A percentile compares a stretch with the other conserved stretches of the same genome.
phyloP scores from a whole-genome alignment of 2,797 vertebrate genomes.

The Sebastolobus alascanus region DNA sequence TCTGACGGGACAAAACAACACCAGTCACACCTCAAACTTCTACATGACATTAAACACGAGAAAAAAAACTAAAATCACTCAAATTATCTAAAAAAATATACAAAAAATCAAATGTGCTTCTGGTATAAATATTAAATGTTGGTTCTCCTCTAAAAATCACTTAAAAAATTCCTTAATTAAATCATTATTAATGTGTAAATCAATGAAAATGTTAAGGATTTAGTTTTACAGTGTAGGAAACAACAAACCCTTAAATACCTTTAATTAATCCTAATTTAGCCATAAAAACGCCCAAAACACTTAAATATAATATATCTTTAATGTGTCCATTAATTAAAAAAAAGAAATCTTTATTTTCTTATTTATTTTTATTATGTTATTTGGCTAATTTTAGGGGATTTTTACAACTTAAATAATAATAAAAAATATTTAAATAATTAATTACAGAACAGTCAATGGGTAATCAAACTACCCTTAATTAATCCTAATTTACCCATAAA shows the following conservation, averaged over 20 bases:
- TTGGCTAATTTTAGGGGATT: too few relatives aligned
- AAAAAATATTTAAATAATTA: too few relatives aligned
- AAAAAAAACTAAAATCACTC: accelerated
- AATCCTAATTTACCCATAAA: too few relatives aligned
- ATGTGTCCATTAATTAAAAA: background rate
- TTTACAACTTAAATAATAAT: too few relatives aligned
- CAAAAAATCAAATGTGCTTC: background rate
- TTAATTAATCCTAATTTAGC: background rate
- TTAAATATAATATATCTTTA: background rate
- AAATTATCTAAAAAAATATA: too few relatives aligned
- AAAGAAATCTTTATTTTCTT: too few relatives aligned
- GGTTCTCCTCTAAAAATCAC: too few relatives aligned
- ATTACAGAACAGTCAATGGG: too few relatives aligned
- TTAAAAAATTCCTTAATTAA: background rate
- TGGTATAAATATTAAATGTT: background rate
- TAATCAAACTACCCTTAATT: too few relatives aligned
- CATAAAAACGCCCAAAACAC: background rate
- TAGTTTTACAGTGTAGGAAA: background rate
- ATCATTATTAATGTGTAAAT: background rate
- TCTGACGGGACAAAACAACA: slow-evolving; percentile 76
- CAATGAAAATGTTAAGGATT: background rate
- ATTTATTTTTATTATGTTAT: too few relatives aligned
- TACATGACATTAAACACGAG: too few relatives aligned
- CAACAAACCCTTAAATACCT: background rate
- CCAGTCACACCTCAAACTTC: background rate